These are phyloP conservation scores for Ascaphus truei DNA, from an alignment of 2,113 vertebrate genomes.

Conservation along the genomic window DNA sequence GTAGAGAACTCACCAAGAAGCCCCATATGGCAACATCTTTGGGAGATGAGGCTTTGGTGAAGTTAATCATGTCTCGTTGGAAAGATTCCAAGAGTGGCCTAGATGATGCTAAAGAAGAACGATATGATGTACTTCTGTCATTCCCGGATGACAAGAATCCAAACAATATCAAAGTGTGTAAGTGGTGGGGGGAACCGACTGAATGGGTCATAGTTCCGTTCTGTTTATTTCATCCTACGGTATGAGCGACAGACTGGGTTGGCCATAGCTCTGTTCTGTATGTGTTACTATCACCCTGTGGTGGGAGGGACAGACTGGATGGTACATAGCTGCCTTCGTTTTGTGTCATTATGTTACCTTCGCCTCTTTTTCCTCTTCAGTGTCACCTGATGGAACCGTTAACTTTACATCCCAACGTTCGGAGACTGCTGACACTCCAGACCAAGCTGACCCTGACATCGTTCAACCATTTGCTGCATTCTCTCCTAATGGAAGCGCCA, in stretches of 20 bases:
- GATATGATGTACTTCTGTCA: constrained; percentile 74
- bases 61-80: constrained; percentile 72
- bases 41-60: constrained; percentile 68
- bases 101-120: constrained; percentile 61
- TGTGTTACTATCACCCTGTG: too few species aligned
- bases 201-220: background rate
- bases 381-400: constrained; percentile 18
- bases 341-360: background rate
- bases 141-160: constrained; percentile 65
- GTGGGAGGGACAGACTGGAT: background rate
- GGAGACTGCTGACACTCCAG: constrained; percentile 57
- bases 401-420: constrained; percentile 48
- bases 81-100: constrained; percentile 59
- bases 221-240: background rate
- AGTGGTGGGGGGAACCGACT: background rate
- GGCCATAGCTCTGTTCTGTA: background rate
- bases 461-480: constrained; percentile 79
- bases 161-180: constrained; percentile 75
- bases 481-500: constrained; percentile 61
- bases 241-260: background rate
- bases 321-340: background rate
- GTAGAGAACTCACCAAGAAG: constrained; percentile 62
- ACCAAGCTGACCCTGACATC: constrained; percentile 62
- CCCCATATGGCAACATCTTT: constrained; percentile 75
- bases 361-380: constrained; percentile 33